Conservation (phyloP, 1,140 invertebrate genomes). For the Diplogasteroides magnus region DNA sequence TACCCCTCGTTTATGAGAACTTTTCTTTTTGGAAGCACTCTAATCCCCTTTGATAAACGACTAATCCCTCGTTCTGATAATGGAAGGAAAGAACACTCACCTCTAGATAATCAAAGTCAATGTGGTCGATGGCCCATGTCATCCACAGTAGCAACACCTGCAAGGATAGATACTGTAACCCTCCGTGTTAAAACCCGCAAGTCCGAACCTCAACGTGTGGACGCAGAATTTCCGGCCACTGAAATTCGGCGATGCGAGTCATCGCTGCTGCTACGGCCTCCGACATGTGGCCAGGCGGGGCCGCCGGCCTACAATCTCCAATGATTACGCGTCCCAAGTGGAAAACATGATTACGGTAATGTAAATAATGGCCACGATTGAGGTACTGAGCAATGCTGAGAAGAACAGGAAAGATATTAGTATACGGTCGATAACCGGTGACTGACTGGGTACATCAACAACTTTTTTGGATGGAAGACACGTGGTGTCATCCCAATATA, state of each 20-base stretch:
- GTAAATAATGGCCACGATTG: not conserved
- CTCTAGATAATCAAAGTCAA: conserved; percentile 51
- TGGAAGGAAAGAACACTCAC: conserved; percentile 24
- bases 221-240: conserved; percentile 40
- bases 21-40: no score
- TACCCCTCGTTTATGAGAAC: no score
- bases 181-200: not conserved
- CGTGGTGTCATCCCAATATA: no score
- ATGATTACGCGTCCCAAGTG: not conserved
- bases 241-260: conserved; percentile 21
- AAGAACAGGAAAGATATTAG: not conserved
- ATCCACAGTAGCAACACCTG: conserved; percentile 44
- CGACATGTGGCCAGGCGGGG: not conserved
- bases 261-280: not conserved
- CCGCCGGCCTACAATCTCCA: not conserved
- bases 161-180: not conserved
- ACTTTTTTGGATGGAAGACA: no score
- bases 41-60: no score
- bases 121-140: conserved; percentile 45
- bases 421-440: no score
- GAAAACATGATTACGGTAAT: not conserved
- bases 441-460: no score
- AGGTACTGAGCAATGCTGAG: conserved; percentile 9
- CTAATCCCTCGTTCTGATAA: no score
- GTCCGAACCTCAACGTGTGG: conserved; percentile 31